These are phyloP conservation scores for Glaucidium brasilianum DNA, from an alignment of 2,113 vertebrate species.

Conservation along the genomic window DNA sequence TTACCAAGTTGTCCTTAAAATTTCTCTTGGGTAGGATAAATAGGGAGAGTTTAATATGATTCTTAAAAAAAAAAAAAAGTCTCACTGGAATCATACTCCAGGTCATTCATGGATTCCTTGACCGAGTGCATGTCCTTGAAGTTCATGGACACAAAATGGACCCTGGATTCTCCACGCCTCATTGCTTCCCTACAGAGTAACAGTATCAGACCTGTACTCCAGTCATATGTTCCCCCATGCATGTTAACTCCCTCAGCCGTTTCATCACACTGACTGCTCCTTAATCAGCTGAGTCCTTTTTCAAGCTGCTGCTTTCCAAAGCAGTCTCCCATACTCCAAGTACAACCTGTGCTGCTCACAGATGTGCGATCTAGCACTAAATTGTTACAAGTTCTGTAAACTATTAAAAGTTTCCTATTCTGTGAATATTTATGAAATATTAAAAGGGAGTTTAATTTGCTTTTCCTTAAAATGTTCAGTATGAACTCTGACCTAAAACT, in stretches of 20 bases:
- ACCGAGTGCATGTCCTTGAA: rapidly evolving
- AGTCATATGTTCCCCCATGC: background rate
- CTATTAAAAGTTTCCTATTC: background rate
- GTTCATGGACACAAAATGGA: background rate
- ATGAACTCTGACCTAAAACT: background rate
- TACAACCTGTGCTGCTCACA: background rate
- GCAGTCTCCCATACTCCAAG: background rate
- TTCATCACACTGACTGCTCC: background rate
- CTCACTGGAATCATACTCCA: background rate
- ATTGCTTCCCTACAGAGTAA: background rate
- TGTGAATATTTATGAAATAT: background rate
- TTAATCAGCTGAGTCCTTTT: background rate
- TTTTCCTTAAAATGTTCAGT: background rate
- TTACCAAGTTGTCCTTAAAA: background rate
- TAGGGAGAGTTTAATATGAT: background rate
- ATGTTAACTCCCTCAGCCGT: background rate
- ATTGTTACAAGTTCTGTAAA: background rate
- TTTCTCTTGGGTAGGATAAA: background rate
- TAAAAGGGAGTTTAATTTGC: background rate
- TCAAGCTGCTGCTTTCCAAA: background rate
- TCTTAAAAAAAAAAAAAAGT: background rate
- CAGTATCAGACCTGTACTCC: background rate
- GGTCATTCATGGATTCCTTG: background rate
- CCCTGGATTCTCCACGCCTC: background rate
- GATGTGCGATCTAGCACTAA: background rate